Percentiles rank a stretch among this genome's conserved stretches.
Conservation (phyloP, 2,113 vertebrate genomes). For the Vanacampus margaritifer region DNA sequence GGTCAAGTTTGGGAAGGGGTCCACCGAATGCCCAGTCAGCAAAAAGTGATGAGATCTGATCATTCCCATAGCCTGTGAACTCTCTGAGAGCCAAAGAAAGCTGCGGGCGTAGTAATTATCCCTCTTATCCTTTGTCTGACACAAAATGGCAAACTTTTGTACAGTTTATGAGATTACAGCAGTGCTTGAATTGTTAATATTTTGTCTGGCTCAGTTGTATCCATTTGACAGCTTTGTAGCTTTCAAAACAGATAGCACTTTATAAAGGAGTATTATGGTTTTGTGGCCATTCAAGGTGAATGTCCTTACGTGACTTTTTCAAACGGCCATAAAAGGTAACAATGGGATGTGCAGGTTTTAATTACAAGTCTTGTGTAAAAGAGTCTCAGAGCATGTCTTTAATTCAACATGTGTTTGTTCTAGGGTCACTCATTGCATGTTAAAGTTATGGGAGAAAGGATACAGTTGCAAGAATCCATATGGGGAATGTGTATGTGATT, state of each 20-base stretch:
- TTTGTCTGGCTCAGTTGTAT: neutral
- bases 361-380: neutral
- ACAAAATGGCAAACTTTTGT: constrained; percentile 41
- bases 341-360: neutral
- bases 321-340: neutral
- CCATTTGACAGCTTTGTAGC: neutral
- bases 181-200: neutral
- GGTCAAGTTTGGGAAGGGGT: constrained; percentile 45
- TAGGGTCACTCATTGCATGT: neutral
- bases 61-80: constrained; percentile 61
- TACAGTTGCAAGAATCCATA: constrained; percentile 9
- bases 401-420: neutral
- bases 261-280: neutral
- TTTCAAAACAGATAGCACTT: neutral
- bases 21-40: constrained; percentile 47
- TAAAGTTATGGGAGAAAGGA: neutral
- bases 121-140: constrained; percentile 43
- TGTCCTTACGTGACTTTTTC: constrained; percentile 18
- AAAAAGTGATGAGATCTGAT: constrained; percentile 55
- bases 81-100: constrained; percentile 20
- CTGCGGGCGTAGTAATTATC: constrained; percentile 25
- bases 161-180: constrained; percentile 3
- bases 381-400: neutral
- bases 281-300: constrained; percentile 4
- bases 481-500: constrained; percentile 3